These are phyloP conservation scores for Syngnathoides biaculeatus DNA, from an alignment of 2,113 vertebrate species.

Conservation along the genomic window DNA sequence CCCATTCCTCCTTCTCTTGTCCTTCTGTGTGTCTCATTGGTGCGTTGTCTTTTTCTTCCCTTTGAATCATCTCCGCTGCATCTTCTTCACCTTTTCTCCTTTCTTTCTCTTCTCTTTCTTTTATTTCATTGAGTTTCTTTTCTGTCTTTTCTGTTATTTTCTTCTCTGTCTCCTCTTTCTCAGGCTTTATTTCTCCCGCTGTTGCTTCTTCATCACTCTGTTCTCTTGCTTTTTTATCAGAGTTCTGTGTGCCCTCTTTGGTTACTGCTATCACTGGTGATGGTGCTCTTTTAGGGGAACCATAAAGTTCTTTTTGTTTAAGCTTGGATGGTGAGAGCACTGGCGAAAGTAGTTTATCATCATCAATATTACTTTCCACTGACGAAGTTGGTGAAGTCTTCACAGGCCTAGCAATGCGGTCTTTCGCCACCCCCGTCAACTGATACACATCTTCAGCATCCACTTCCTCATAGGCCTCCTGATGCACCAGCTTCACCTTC, in stretches of 20 bases:
- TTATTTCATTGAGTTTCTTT: neutral
- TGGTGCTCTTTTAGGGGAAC: slow-evolving; percentile 58
- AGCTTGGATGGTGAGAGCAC: slow-evolving; percentile 66
- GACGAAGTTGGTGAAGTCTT: slow-evolving; percentile 74
- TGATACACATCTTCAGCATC: slow-evolving; percentile 97
- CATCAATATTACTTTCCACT: slow-evolving; percentile 74
- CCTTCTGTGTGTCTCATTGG: slow-evolving; percentile 65
- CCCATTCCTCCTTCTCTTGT: slow-evolving; percentile 5
- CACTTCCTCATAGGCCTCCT: slow-evolving; percentile 87
- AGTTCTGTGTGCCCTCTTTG: slow-evolving; percentile 46
- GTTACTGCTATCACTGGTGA: slow-evolving; percentile 49
- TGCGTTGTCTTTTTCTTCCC: slow-evolving; percentile 48
- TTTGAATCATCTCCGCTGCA: neutral
- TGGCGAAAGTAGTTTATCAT: slow-evolving; percentile 68
- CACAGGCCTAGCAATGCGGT: slow-evolving; percentile 70
- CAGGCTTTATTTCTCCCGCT: slow-evolving; percentile 20
- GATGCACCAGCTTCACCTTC: slow-evolving; percentile 92
- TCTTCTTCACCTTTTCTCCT: slow-evolving; percentile 19
- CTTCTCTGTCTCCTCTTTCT: slow-evolving; percentile 6
- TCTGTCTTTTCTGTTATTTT: slow-evolving; percentile 3
- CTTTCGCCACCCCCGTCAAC: slow-evolving; percentile 75
- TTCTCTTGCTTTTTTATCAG: slow-evolving; percentile 24
- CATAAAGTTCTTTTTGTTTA: slow-evolving; percentile 59
- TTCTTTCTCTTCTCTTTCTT: slow-evolving; percentile 4
- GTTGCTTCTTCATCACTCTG: slow-evolving; percentile 13